phyloP scores from a whole-genome alignment of 1,140 invertebrate genomes.

The Ladona fulva region DNA sequence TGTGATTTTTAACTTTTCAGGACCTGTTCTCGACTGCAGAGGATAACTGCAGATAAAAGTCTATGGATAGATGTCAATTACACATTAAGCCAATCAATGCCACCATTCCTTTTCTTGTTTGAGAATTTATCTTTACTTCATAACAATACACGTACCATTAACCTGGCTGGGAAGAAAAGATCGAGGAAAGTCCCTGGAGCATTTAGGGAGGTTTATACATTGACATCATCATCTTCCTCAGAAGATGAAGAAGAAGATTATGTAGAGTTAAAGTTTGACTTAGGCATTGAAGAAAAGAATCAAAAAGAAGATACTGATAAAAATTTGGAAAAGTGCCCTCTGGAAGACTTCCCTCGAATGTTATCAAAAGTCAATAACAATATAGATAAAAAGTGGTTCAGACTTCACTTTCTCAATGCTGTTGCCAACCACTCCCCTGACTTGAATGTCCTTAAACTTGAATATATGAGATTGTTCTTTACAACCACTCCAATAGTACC shows the following conservation, averaged over 20 bases:
- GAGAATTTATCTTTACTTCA: constrained; percentile 37
- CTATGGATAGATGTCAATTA: constrained; percentile 44
- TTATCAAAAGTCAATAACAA: neutral
- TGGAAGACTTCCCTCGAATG: neutral
- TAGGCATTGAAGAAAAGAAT: neutral
- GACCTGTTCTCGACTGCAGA: constrained; percentile 38
- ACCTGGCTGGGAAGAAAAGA: constrained; percentile 38
- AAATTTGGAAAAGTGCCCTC: neutral
- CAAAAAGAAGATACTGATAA: neutral
- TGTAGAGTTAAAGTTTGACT: neutral
- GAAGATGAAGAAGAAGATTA: constrained; percentile 20
- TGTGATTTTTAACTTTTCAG: constrained; percentile 30
- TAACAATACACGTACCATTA: constrained; percentile 37
- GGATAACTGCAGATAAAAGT: constrained; percentile 39
- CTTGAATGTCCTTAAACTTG: constrained; percentile 39
- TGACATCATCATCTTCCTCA: constrained; percentile 30
- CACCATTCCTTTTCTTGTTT: constrained; percentile 27
- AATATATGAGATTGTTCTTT: constrained; percentile 44
- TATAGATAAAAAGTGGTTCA: neutral
- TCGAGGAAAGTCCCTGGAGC: constrained; percentile 26
- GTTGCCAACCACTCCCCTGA: constrained; percentile 29
- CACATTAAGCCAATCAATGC: constrained; percentile 24
- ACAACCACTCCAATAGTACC: neutral
- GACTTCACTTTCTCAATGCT: constrained; percentile 13
- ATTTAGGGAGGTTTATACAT: constrained; percentile 21